phyloP scores from a whole-genome alignment of 1,140 invertebrate species.

The Agrilus planipennis region DNA sequence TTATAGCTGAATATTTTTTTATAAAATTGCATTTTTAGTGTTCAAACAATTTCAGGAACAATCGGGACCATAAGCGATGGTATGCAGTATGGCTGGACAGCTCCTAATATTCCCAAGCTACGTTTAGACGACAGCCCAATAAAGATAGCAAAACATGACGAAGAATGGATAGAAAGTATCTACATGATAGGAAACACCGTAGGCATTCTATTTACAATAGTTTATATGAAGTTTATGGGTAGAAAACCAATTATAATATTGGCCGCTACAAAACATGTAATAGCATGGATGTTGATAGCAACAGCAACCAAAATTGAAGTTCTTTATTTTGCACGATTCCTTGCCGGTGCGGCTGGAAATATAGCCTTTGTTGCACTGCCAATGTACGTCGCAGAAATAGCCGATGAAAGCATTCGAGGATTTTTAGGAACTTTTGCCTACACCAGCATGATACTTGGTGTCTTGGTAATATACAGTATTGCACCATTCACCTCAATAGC shows the following conservation, averaged over 20 bases:
- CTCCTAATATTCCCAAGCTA: conserved; percentile 11
- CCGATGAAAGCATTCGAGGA: conserved; percentile 17
- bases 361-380: conserved; percentile 16
- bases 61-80: conserved; percentile 21
- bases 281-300: conserved; percentile 47
- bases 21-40: no score
- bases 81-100: conserved; percentile 22
- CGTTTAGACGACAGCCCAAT: conserved; percentile 8
- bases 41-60: conserved; percentile 22
- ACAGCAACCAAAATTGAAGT: conserved; percentile 30
- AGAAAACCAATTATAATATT: conserved; percentile 42
- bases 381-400: conserved; percentile 23
- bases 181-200: conserved; percentile 44
- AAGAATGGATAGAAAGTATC: conserved; percentile 47
- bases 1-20: no score
- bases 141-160: conserved; percentile 11
- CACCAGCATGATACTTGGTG: conserved; percentile 14
- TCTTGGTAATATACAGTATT: conserved; percentile 13
- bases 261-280: conserved; percentile 40
- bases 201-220: conserved; percentile 41
- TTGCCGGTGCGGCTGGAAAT: conserved; percentile 17
- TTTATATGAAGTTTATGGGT: conserved; percentile 42
- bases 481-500: conserved; percentile 13
- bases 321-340: conserved; percentile 37
- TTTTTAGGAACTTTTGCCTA: conserved; percentile 12